phyloP scores from a whole-genome alignment of 2,113 vertebrate genomes.

The Megalops atlanticus region DNA sequence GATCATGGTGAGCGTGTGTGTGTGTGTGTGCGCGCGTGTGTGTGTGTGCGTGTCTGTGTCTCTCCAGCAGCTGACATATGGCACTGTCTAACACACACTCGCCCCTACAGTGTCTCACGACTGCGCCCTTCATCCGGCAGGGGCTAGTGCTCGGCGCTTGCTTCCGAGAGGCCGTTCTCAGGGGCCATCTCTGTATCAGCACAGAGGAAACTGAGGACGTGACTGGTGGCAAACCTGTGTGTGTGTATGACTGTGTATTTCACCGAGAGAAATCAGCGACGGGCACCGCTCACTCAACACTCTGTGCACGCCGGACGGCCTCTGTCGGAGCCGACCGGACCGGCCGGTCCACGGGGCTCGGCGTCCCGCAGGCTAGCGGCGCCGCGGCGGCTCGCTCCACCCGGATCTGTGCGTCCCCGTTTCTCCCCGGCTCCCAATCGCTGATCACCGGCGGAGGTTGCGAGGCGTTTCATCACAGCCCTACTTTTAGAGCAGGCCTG shows the following conservation, averaged over 20 bases:
- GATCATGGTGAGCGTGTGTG: slow-evolving; percentile 62
- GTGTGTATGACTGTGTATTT: background rate
- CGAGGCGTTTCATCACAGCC: slow-evolving; percentile 39
- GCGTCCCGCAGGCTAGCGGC: background rate
- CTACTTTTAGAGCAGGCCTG: slow-evolving; percentile 9
- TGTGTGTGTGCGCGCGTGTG: slow-evolving; percentile 26
- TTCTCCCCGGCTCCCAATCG: background rate
- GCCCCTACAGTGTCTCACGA: slow-evolving; percentile 75
- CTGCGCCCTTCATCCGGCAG: slow-evolving; percentile 59
- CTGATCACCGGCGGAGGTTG: slow-evolving; percentile 21
- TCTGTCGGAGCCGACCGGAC: slow-evolving; percentile 14
- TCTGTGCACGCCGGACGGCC: background rate
- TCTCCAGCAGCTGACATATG: slow-evolving; percentile 72
- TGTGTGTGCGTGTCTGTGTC: slow-evolving; percentile 44
- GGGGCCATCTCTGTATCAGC: too few species aligned
- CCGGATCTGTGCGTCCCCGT: background rate
- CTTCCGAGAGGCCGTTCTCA: too few species aligned
- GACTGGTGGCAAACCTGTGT: slow-evolving; percentile 16
- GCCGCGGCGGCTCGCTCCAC: background rate
- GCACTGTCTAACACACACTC: slow-evolving; percentile 75
- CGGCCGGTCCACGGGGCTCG: background rate
- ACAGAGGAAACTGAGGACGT: slow-evolving; percentile 36
- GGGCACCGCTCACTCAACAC: too few species aligned
- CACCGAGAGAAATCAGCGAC: background rate
- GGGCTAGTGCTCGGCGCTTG: background rate